A percentile compares a stretch with the other conserved stretches of the same genome.
These are phyloP conservation scores for Zoanthus solanderi DNA, from an alignment of 92 coral and sea anemone genomes.

Conservation along the genomic window DNA sequence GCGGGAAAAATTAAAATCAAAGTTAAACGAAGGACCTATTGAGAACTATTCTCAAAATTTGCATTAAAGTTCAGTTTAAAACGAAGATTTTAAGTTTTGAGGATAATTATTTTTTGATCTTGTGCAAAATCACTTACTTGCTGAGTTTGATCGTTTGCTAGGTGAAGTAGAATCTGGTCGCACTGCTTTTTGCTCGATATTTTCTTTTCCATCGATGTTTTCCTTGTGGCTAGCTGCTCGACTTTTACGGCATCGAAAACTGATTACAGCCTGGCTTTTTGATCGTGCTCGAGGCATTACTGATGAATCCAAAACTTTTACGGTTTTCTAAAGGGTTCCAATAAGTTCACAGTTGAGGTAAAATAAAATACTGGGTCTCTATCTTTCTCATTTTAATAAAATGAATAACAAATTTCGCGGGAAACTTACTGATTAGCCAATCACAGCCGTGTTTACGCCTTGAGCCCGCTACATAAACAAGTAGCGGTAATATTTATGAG, in stretches of 20 bases:
- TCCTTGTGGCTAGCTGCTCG: conserved; percentile 67
- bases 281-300: conserved; percentile 78
- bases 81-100: background rate
- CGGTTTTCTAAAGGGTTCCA: background rate
- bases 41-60: background rate
- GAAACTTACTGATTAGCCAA: conserved; percentile 12
- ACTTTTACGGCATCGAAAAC: conserved; percentile 83
- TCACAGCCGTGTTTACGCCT: background rate
- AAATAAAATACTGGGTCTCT: background rate
- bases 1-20: conserved; percentile 41
- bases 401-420: conserved; percentile 34
- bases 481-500: conserved; percentile 21
- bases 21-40: background rate
- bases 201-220: conserved; percentile 37
- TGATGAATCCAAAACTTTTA: background rate
- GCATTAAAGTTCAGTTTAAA: background rate
- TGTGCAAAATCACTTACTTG: conserved; percentile 57
- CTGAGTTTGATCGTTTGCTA: conserved; percentile 74
- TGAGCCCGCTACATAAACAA: conserved; percentile 14
- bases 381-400: background rate
- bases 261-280: conserved; percentile 80
- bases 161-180: conserved; percentile 61
- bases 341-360: background rate
- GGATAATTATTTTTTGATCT: background rate
- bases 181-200: background rate